A percentile compares a stretch with the other conserved stretches of the same genome.
Conservation (phyloP, 2,113 vertebrate genomes). For the Sebastes schlegelii region DNA sequence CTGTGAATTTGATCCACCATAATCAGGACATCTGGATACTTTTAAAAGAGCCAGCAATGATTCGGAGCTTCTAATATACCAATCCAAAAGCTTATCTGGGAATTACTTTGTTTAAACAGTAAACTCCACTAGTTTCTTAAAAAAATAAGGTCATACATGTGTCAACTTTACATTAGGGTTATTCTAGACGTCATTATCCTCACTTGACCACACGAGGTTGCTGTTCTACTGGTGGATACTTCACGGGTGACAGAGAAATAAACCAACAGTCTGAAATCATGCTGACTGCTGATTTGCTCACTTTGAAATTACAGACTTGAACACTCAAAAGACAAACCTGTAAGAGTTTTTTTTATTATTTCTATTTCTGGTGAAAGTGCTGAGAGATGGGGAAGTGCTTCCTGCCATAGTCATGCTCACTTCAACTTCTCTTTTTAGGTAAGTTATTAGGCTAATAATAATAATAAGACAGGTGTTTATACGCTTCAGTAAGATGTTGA, state of each 20-base stretch:
- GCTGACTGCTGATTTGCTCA: not conserved
- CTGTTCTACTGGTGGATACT: not conserved
- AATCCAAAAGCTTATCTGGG: not conserved
- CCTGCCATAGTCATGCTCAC: too few species aligned
- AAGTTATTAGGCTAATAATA: not conserved
- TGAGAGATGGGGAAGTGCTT: not conserved
- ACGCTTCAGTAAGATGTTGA: not conserved
- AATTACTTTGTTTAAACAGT: not conserved
- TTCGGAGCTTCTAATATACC: not conserved
- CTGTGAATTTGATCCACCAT: not conserved
- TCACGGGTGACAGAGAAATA: not conserved
- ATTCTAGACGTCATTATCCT: not conserved
- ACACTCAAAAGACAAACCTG: not conserved
- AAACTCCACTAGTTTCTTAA: not conserved
- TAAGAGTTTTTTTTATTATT: not conserved
- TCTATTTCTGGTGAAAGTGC: not conserved
- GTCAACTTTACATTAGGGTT: not conserved
- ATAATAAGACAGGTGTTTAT: not conserved
- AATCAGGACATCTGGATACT: not conserved
- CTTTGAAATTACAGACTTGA: not conserved
- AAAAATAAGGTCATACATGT: not conserved
- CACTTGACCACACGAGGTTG: conserved; percentile 10
- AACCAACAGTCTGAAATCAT: not conserved
- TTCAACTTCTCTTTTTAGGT: not conserved
- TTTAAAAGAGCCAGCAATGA: not conserved